Base-by-base conservation (phyloP, 2,113 vertebrate genomes). In the Mobula hypostoma region DNA sequence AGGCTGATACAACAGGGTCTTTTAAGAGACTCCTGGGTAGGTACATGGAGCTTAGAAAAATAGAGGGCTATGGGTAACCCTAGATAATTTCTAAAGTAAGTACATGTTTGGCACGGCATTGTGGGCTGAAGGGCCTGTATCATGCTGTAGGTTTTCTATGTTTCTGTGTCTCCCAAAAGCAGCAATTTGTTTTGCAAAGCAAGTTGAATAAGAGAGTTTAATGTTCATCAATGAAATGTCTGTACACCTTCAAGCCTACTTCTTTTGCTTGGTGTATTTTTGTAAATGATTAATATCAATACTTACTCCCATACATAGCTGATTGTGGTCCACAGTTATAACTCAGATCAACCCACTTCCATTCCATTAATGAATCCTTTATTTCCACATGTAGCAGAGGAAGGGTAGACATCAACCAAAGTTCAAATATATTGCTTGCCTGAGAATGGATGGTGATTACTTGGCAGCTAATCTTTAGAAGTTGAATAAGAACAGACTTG, bases 141-240 rank as follows among this genome's bases (percentile, higher is more conserved):
- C 36, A 1, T 48, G 48, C 48, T 48, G 2, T 48, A 48, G 48
- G 48, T 48, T 48, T 48, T 48, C 48, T 48, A 4, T 48, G 48
- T 48, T 48, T 48, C 48, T 48, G 48, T 48, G 70, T 93, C 36
- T 56, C 70, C 91, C 72, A 74, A 72, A 32, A 66, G 58, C 14
- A 32, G 77, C 36, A 61, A 90, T 19, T 90, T 32, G 12, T 66
- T 1, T 90, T 66, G 8, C 85, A 66, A 90, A 90, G n/a, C 58
- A 90, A 90, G 32, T 32, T 90, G 61, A 90, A 90, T 66, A 63
- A 11, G 21, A 93, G 15, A 93, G 68, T 36, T 70, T 72, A 19
- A 93, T 76, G 91, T 24, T 15, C 91, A 93, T 93, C 40, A 74
- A 93, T 93, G 32, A 93, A 74, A 24, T 74, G 90, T 93, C 48